Base-by-base conservation (phyloP, 1,140 invertebrate species). In the Cotesia typhae region DNA sequence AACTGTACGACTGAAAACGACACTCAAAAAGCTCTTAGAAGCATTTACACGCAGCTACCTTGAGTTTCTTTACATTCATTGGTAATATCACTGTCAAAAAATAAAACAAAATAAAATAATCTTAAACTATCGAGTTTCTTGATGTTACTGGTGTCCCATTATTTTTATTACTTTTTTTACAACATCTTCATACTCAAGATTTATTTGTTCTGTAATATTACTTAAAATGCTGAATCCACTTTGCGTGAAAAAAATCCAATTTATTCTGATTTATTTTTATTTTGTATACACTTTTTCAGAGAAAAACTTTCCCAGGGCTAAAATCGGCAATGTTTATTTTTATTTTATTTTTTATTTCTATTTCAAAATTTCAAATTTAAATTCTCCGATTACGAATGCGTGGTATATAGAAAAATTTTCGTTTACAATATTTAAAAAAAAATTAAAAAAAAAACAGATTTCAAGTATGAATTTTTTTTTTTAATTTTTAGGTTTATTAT, bases 31-130 rank as follows among this genome's bases (percentile, higher is more conserved):
- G 65, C 61, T 51, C 66, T 53, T 28, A 37, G 28, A 67, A 67
- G 52, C 51, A 55, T 53, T 67, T 51, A 67, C 66, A 41, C 36
- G 66, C 51, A 35, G 35, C 20, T 28, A 55, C 65, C 12, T 36
- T 6, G 52, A n/a, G 35, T 41, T 65, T 53, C 66, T 67, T 67
- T 53, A 36, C 51, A 55, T 67, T 67, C 53, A 67, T 67, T 67
- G 20, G 47, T 35, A 12, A 20, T 14, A 52, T 47, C 37, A 28
- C 12, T 52, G 59, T 28, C n/a, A 53, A 7, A 9, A 65, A 36
- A 14, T 37, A 37, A 5, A 41, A 57, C 7, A 37, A 37, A 52
- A 60, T 37, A 4, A 57, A n/a, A 47, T 14, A 17, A 14, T 17
- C 12, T 41, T 37, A 1, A 7, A 60, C 37, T 60, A 17, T 47